These are phyloP conservation scores for Neodiprion lecontei DNA, from an alignment of 1,140 invertebrate genomes.

Conservation along the genomic window DNA sequence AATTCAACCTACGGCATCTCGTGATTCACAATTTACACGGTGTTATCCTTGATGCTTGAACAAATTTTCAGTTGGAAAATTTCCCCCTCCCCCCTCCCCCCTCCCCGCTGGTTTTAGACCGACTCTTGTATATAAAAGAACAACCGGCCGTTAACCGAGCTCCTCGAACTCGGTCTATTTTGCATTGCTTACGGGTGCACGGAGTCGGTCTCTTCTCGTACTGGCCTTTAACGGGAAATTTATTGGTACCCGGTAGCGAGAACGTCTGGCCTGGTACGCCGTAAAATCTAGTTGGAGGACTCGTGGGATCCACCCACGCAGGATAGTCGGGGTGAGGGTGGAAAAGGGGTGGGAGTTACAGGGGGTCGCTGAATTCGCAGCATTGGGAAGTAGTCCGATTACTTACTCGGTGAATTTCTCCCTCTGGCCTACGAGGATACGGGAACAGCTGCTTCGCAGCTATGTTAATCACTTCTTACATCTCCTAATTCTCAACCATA, in stretches of 20 bases:
- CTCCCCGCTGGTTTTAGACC: not conserved
- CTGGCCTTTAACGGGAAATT: constrained; percentile 6
- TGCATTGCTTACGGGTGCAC: not conserved
- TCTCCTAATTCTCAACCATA: not conserved
- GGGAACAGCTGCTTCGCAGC: not conserved
- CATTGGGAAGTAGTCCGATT: not conserved
- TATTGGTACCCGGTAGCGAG: not conserved
- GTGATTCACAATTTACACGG: not conserved
- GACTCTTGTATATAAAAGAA: not conserved
- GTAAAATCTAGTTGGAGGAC: constrained; percentile 7
- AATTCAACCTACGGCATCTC: not conserved
- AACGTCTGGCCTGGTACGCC: constrained; percentile 1
- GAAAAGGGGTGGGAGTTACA: not conserved
- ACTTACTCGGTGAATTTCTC: constrained; percentile 35
- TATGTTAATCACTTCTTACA: constrained; percentile 3
- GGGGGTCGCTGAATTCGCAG: constrained; percentile 1
- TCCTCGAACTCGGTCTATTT: not conserved
- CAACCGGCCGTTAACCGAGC: not conserved
- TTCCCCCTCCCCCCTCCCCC: not conserved
- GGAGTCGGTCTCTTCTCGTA: not conserved
- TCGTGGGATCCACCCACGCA: not conserved
- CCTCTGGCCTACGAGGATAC: constrained; percentile 22
- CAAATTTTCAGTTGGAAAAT: not conserved
- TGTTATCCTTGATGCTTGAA: not conserved
- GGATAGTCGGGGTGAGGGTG: not conserved